phyloP scores from a whole-genome alignment of 2,113 vertebrate species.

The Hippocampus mohnikei region DNA sequence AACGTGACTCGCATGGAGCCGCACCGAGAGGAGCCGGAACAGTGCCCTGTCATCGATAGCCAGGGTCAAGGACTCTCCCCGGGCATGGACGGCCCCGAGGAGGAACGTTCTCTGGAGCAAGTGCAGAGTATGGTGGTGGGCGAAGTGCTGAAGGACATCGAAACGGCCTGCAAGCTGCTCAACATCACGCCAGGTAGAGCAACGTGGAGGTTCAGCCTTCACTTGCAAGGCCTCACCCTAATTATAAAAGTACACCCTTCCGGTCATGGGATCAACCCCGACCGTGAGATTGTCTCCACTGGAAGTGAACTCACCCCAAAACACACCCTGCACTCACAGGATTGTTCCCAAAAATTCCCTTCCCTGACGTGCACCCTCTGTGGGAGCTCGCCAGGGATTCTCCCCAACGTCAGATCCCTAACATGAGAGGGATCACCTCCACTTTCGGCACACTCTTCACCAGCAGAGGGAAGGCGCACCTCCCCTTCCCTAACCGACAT shows the following conservation, averaged over 20 bases:
- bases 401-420: no score
- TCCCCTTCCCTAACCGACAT: not conserved
- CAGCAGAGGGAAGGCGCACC: not conserved
- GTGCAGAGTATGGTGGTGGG: constrained; percentile 96
- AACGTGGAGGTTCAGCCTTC: not conserved
- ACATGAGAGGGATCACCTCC: not conserved
- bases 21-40: constrained; percentile 80
- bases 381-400: not conserved
- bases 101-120: constrained; percentile 91
- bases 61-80: constrained; percentile 80
- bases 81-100: constrained; percentile 80
- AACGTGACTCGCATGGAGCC: constrained; percentile 40
- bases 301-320: no score
- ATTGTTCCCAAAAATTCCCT: no score
- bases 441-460: no score
- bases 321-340: no score
- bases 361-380: not conserved
- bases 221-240: no score
- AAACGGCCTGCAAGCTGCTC: constrained; percentile 93
- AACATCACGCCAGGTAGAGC: constrained; percentile 87
- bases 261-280: no score
- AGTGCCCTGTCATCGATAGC: constrained; percentile 94
- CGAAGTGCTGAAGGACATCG: constrained; percentile 96
- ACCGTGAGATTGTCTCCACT: no score
- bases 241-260: no score